A percentile compares a stretch with the other conserved stretches of the same genome.
Conservation (phyloP, 37 sponge, comb jelly and placozoan genomes). For the Crambe crambe region DNA sequence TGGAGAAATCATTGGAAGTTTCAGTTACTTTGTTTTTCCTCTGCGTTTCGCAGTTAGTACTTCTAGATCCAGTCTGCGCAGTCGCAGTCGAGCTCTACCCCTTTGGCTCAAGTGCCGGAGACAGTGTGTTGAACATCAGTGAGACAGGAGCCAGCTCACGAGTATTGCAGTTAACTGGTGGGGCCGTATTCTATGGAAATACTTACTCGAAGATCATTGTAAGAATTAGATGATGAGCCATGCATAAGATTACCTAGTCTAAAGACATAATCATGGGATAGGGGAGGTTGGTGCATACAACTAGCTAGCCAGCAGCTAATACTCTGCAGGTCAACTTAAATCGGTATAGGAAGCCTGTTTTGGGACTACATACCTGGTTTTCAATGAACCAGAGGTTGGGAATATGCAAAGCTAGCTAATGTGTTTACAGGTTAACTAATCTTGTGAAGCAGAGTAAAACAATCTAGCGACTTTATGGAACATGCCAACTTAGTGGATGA, state of each 20-base stretch:
- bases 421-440: too few relatives aligned
- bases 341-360: too few relatives aligned
- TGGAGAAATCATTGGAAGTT: slow-evolving; percentile 3
- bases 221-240: background rate
- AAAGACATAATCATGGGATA: too few relatives aligned
- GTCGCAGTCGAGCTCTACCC: background rate
- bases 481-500: too few relatives aligned
- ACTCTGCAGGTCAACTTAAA: too few relatives aligned
- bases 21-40: background rate
- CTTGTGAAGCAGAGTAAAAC: too few relatives aligned
- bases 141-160: background rate
- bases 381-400: too few relatives aligned
- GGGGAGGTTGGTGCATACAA: too few relatives aligned
- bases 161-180: background rate
- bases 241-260: background rate
- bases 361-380: too few relatives aligned
- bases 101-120: background rate
- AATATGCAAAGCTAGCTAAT: too few relatives aligned
- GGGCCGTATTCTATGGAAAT: background rate
- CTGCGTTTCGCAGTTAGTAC: background rate
- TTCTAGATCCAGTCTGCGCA: background rate
- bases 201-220: background rate
- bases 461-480: too few relatives aligned
- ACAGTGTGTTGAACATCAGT: background rate
- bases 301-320: too few relatives aligned